phyloP scores from a whole-genome alignment of 1,140 invertebrate genomes.

The Druon quercuslanigerum region DNA sequence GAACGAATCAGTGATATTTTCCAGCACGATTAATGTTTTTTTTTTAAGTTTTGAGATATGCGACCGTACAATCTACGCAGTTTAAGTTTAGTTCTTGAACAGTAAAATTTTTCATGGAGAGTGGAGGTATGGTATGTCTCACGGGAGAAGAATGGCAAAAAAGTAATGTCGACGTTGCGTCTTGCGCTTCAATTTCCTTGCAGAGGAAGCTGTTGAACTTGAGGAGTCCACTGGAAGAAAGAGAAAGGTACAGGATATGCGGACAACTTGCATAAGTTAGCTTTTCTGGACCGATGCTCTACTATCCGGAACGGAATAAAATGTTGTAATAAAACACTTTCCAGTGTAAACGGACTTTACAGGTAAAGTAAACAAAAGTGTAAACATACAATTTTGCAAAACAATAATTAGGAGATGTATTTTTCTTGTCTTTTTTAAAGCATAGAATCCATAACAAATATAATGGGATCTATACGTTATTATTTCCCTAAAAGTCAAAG shows the following conservation, averaged over 20 bases:
- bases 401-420: too few relatives aligned
- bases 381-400: neutral
- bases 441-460: too few relatives aligned
- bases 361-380: slow-evolving; percentile 11
- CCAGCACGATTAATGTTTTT: neutral
- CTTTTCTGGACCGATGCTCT: slow-evolving; percentile 4
- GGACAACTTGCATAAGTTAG: slow-evolving; percentile 17
- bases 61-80: slow-evolving; percentile 9
- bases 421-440: too few relatives aligned
- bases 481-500: too few relatives aligned
- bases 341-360: neutral
- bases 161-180: slow-evolving; percentile 45
- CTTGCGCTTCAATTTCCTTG: slow-evolving; percentile 44
- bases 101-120: slow-evolving; percentile 47
- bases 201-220: slow-evolving; percentile 19
- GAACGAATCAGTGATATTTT: too few relatives aligned
- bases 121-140: slow-evolving; percentile 31
- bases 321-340: slow-evolving; percentile 26
- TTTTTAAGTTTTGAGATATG: neutral
- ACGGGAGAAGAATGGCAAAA: neutral
- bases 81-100: slow-evolving; percentile 29
- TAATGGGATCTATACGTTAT: too few relatives aligned
- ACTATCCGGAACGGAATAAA: slow-evolving; percentile 23
- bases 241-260: slow-evolving; percentile 5
- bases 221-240: neutral